These are phyloP conservation scores for Geotrupes spiniger DNA, from an alignment of 2,888 invertebrate genomes.

Conservation along the genomic window DNA sequence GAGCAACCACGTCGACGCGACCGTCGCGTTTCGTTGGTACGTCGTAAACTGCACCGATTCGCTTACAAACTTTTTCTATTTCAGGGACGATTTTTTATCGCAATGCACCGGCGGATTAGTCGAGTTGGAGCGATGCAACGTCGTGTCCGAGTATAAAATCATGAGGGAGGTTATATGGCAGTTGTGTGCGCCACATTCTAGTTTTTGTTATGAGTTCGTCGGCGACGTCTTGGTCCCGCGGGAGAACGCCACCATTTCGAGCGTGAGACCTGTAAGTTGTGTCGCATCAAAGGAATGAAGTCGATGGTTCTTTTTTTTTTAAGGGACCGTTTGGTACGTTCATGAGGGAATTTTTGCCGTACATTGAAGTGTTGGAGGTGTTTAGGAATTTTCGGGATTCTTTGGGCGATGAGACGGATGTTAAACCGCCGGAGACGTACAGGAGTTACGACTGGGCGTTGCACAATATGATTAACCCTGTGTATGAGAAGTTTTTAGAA, in stretches of 20 bases:
- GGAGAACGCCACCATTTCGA: constrained; percentile 41
- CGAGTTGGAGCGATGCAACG: constrained; percentile 30
- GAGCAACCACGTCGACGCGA: constrained; percentile 39
- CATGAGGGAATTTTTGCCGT: constrained; percentile 39
- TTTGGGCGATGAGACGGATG: constrained; percentile 7
- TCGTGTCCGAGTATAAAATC: constrained; percentile 46
- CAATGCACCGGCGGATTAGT: constrained; percentile 36
- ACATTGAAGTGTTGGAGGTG: constrained; percentile 41
- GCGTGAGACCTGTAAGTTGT: constrained; percentile 29
- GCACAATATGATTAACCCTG: constrained; percentile 36
- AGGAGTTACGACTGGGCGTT: constrained; percentile 38
- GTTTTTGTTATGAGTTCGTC: constrained; percentile 38
- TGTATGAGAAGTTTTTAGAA: constrained; percentile 35
- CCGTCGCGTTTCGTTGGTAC: constrained; percentile 43
- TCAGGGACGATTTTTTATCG: constrained; percentile 41
- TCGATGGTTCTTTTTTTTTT: constrained; percentile 14
- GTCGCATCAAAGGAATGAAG: constrained; percentile 2
- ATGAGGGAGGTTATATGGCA: constrained; percentile 48
- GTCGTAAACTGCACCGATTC: not conserved
- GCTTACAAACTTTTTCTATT: constrained; percentile 22
- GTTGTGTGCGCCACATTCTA: constrained; percentile 38
- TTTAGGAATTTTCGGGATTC: constrained; percentile 39
- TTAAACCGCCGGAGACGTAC: constrained; percentile 37
- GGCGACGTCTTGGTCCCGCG: constrained; percentile 37
- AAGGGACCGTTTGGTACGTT: constrained; percentile 31